Conservation (phyloP, 2,888 invertebrate species). For the Smittia aterrima region DNA sequence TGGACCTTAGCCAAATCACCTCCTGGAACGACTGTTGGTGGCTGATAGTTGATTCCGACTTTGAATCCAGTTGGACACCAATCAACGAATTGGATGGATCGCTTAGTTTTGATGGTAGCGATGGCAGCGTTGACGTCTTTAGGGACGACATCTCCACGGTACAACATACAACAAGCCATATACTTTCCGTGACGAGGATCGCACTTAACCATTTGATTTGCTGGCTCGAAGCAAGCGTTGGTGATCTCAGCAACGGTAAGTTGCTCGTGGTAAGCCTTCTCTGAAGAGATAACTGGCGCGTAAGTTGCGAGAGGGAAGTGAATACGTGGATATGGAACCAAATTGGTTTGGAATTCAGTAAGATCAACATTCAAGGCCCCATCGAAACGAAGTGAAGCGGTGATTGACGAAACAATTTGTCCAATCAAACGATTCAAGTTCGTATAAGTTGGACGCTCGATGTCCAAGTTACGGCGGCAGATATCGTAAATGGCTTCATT, state of each 20-base stretch:
- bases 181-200: slow-evolving; percentile 88
- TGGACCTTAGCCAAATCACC: slow-evolving; percentile 91
- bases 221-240: slow-evolving; percentile 92
- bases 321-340: slow-evolving; percentile 92
- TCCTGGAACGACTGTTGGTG: slow-evolving; percentile 86
- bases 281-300: slow-evolving; percentile 88
- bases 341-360: slow-evolving; percentile 90
- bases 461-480: slow-evolving; percentile 80
- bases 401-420: slow-evolving; percentile 89
- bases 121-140: slow-evolving; percentile 92
- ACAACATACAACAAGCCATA: slow-evolving; percentile 93
- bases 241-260: slow-evolving; percentile 89
- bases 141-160: slow-evolving; percentile 88
- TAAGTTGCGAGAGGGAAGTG: slow-evolving; percentile 92
- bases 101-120: slow-evolving; percentile 91
- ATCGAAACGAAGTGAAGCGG: slow-evolving; percentile 87
- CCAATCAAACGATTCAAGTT: slow-evolving; percentile 85
- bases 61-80: slow-evolving; percentile 84
- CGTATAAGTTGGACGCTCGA: slow-evolving; percentile 80
- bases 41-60: slow-evolving; percentile 86
- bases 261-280: slow-evolving; percentile 91
- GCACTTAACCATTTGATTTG: slow-evolving; percentile 92
- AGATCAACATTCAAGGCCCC: slow-evolving; percentile 91
- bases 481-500: slow-evolving; percentile 87
- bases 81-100: slow-evolving; percentile 84